Conservation (phyloP, 2,797 vertebrate genomes). For the Threskiornis aethiopicus region DNA sequence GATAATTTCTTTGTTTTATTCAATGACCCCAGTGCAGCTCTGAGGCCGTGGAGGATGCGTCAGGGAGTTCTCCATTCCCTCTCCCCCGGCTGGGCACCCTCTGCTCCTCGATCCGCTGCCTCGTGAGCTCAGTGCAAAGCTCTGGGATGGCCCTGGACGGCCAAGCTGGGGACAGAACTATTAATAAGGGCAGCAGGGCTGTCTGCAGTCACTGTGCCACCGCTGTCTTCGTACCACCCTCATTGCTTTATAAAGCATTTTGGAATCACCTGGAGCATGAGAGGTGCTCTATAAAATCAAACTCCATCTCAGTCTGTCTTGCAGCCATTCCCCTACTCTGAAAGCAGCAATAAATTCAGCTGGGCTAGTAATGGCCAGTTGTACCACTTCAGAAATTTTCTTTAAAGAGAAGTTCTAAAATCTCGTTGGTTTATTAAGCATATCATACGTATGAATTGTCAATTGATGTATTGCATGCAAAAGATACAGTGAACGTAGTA, state of each 20-base stretch:
- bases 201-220: background rate
- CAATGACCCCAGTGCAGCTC: background rate
- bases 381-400: background rate
- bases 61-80: background rate
- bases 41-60: background rate
- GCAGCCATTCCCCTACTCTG: background rate
- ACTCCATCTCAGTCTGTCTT: background rate
- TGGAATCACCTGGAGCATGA: background rate
- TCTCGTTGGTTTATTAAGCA: conserved; percentile 49
- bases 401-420: conserved; percentile 37
- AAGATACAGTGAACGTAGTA: conserved; percentile 15
- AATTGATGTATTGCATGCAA: background rate
- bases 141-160: background rate
- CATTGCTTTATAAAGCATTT: background rate
- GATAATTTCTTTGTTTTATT: background rate
- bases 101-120: background rate
- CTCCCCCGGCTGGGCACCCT: background rate
- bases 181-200: background rate
- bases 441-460: background rate
- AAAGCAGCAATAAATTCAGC: conserved; percentile 25
- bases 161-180: background rate
- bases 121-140: background rate
- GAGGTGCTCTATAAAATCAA: background rate
- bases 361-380: background rate
- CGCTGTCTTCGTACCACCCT: background rate